Evolutionary conservation across 2,113 vertebrate genomes (phyloP).

Genomic region (Nesospiza acunhae): DNA sequence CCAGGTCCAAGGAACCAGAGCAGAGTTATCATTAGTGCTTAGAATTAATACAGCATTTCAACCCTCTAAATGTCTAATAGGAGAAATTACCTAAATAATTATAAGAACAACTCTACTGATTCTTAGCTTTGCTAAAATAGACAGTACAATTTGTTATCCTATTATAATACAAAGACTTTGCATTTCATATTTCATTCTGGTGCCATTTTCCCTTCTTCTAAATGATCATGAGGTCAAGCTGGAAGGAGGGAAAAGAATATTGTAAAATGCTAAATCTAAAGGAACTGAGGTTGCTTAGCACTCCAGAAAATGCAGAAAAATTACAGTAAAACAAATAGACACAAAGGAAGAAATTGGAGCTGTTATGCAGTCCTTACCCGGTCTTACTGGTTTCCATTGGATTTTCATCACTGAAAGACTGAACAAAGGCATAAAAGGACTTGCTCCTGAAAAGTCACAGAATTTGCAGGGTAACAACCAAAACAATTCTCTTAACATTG

Average conservation of each 20-base stretch:
- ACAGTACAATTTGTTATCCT: background rate
- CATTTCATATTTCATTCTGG: background rate
- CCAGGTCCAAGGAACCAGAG: background rate
- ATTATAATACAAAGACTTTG: background rate
- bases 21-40: background rate
- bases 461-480: background rate
- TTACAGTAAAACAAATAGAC: background rate
- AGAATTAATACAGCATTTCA: background rate
- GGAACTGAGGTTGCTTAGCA: background rate
- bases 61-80: background rate
- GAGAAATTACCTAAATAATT: background rate
- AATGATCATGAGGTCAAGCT: background rate
- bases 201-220: background rate
- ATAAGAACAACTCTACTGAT: background rate
- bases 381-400: background rate
- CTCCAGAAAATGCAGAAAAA: background rate
- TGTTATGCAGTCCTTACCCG: background rate
- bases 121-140: background rate
- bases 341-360: background rate
- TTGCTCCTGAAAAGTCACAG: background rate
- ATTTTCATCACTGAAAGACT: background rate
- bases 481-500: background rate
- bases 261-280: background rate
- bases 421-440: background rate
- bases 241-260: background rate